These are phyloP conservation scores for Matsumurasca onukii DNA, from an alignment of 1,140 invertebrate species.

Conservation along the genomic window DNA sequence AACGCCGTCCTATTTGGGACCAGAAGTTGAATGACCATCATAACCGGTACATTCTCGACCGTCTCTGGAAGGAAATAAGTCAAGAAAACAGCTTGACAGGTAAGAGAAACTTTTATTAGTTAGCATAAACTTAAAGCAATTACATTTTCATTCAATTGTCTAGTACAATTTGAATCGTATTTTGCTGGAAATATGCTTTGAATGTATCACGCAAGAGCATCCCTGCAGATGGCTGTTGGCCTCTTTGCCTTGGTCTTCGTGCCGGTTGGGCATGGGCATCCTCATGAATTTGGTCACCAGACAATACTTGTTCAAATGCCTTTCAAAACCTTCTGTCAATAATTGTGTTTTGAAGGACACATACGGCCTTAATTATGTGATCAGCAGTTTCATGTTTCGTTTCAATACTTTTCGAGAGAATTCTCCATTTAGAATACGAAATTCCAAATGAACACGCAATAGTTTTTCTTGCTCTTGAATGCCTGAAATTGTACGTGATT, in stretches of 20 bases:
- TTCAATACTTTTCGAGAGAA: conserved; percentile 25
- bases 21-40: not conserved
- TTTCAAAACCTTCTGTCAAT: conserved; percentile 31
- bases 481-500: conserved; percentile 15
- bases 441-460: conserved; percentile 30
- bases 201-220: conserved; percentile 12
- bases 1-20: conserved; percentile 23
- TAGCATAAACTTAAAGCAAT: not conserved
- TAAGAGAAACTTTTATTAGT: conserved; percentile 18
- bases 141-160: not conserved
- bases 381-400: conserved; percentile 15
- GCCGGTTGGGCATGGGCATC: conserved; percentile 10
- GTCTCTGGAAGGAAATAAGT: conserved; percentile 23
- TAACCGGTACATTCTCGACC: conserved; percentile 10
- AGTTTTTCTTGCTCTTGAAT: conserved; percentile 26
- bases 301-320: conserved; percentile 22
- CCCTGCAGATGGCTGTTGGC: conserved; percentile 13
- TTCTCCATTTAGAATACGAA: conserved; percentile 30
- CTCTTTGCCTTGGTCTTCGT: not conserved
- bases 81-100: conserved; percentile 15
- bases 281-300: not conserved
- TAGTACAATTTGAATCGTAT: not conserved
- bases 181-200: conserved; percentile 24
- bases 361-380: conserved; percentile 23
- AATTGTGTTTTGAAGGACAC: conserved; percentile 24